Conservation (phyloP, 2,113 vertebrate species). For the western clawed frog (Xenopus tropicalis) region DNA sequence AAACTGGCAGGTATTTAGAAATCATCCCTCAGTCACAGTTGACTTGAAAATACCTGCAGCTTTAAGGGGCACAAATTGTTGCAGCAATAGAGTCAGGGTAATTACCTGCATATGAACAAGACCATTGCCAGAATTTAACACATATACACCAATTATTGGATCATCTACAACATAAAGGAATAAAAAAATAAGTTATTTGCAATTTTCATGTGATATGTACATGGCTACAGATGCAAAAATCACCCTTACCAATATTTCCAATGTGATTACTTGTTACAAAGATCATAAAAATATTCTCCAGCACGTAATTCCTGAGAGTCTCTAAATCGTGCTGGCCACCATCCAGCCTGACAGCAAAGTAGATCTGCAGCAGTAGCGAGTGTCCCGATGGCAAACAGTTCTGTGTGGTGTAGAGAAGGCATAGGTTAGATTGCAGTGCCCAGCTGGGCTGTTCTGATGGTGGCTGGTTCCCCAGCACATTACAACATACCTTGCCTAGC, state of each 20-base stretch:
- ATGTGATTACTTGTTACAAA: constrained; percentile 70
- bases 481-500: constrained; percentile 72
- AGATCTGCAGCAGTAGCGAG: constrained; percentile 81
- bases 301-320: constrained; percentile 86
- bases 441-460: neutral
- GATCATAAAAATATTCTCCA: constrained; percentile 90
- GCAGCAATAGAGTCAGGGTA: too few relatives aligned
- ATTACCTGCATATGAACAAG: constrained; percentile 87
- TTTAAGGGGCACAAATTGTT: too few relatives aligned
- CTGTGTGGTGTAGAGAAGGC: constrained; percentile 55
- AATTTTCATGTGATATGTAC: too few relatives aligned
- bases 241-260: constrained; percentile 43
- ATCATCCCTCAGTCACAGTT: too few relatives aligned
- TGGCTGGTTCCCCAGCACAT: neutral
- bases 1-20: too few relatives aligned
- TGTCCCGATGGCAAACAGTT: constrained; percentile 76
- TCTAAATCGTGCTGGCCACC: constrained; percentile 77
- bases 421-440: neutral
- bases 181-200: constrained; percentile 17
- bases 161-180: constrained; percentile 70
- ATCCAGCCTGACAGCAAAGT: constrained; percentile 77
- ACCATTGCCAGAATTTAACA: constrained; percentile 86
- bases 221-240: neutral
- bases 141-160: constrained; percentile 77
- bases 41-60: too few relatives aligned